Evolutionary conservation across 2,888 invertebrate genomes (phyloP).

Genomic region (Ptychoptera contaminata): DNA sequence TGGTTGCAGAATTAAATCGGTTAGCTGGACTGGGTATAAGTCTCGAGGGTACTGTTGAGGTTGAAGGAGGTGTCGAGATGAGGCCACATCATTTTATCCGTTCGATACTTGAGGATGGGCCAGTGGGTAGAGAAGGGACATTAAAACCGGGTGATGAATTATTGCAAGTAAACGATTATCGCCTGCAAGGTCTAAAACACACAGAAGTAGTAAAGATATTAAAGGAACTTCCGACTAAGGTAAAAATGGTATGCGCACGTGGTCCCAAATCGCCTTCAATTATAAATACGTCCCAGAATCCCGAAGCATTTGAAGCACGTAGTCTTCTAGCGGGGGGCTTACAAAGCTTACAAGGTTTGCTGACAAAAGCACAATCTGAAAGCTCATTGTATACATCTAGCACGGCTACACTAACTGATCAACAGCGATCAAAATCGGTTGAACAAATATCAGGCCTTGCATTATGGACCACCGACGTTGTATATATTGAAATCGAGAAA

Average conservation of each 20-base stretch:
- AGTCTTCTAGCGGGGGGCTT: constrained; percentile 76
- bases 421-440: constrained; percentile 75
- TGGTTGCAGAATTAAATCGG: constrained; percentile 85
- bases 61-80: constrained; percentile 90
- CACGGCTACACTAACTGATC: constrained; percentile 61
- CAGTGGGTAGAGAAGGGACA: constrained; percentile 81
- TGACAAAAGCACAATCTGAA: constrained; percentile 91
- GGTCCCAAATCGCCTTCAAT: constrained; percentile 44
- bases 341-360: constrained; percentile 62
- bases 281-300: constrained; percentile 62
- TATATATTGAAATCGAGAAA: constrained; percentile 81
- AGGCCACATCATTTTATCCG: constrained; percentile 98
- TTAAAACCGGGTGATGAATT: constrained; percentile 93
- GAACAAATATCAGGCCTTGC: constrained; percentile 91
- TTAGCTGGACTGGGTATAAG: constrained; percentile 91
- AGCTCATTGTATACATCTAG: constrained; percentile 81
- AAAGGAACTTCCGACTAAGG: constrained; percentile 80
- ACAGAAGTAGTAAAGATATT: constrained; percentile 92
- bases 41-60: constrained; percentile 95
- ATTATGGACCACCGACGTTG: constrained; percentile 92
- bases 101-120: constrained; percentile 89
- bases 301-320: constrained; percentile 64
- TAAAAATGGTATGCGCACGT: constrained; percentile 81
- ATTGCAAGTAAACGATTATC: constrained; percentile 86
- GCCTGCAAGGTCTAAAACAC: constrained; percentile 83